Evolutionary conservation across 2,797 vertebrate species (phyloP), one percentile per base, ranked within the genome.

Genomic region (Lindbergichthys nudifrons): DNA sequence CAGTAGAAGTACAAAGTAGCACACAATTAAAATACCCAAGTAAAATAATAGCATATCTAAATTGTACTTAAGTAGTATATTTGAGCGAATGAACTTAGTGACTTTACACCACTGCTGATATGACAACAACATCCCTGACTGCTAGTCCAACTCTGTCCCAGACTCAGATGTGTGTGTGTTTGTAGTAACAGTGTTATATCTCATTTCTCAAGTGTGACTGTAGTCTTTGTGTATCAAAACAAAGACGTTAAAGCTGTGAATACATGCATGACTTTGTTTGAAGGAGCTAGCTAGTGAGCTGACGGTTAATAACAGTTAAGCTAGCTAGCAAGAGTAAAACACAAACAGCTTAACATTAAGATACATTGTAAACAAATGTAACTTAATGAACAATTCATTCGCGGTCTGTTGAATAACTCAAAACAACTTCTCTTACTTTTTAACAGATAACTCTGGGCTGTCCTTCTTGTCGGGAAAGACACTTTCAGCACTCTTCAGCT

Each of bases 391-490:
- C 1, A 5, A 2, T 15, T 4, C 0, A 1, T n/a, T 3, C 1
- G 1, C 7, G 15, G 10, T 42, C 3, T 21, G n/a, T 12, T 32
- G 32, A n/a, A 36, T 8, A 5, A 16, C n/a, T 14, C 1, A 66
- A 16, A 67, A 12, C 3, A 10, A 66, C 7, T 21, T 60, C 32
- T 36, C 92, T 91, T 89, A 93, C 92, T 91, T 93, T 83, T 90
- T 90, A 10, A 88, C 30, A 51, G 92, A 91, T 42, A 94, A 86
- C 62, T 92, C 87, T 13, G 89, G 85, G 62, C 78, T 90, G 32
- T 91, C 87, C 79, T 87, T 92, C 81, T 89, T 89, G 52, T 92
- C 89, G 47, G 83, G 39, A 32, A 89, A 79, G 3, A 39, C 61
- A 54, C 62, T 83, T 70, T 88, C 90, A 75, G 82, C 79, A 30